Percentiles rank a stretch among this genome's conserved stretches.
Conservation (phyloP, 2,888 invertebrate species). For the Philaethria dido region DNA sequence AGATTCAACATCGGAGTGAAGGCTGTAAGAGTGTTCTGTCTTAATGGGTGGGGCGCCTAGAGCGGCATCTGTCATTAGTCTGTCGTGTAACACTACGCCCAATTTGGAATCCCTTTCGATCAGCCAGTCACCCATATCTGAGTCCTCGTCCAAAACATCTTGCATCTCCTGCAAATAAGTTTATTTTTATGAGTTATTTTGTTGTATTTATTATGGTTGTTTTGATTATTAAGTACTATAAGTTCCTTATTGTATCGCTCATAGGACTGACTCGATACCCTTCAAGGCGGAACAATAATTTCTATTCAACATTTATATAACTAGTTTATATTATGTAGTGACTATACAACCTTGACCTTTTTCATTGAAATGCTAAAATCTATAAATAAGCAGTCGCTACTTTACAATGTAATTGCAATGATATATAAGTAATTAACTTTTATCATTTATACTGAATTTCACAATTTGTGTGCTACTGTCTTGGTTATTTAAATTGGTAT, state of each 20-base stretch:
- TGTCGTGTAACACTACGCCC: slow-evolving; percentile 92
- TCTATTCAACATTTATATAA: slow-evolving; percentile 5
- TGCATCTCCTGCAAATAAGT: slow-evolving; percentile 82
- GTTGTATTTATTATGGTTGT: not conserved
- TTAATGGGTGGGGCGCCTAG: slow-evolving; percentile 93
- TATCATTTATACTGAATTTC: not conserved
- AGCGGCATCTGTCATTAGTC: slow-evolving; percentile 94
- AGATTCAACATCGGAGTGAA: slow-evolving; percentile 88
- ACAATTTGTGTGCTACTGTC: not conserved
- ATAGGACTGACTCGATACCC: not conserved
- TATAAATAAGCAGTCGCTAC: not conserved
- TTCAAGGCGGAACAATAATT: slow-evolving; percentile 4
- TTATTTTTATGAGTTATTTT: too few relatives aligned
- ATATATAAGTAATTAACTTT: not conserved
- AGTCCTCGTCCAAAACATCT: slow-evolving; percentile 87
- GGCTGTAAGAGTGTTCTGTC: slow-evolving; percentile 96
- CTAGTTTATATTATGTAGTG: not conserved
- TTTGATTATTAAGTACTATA: not conserved
- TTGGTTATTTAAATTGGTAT: not conserved
- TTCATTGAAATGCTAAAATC: not conserved
- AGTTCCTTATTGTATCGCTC: not conserved
- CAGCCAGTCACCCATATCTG: slow-evolving; percentile 88
- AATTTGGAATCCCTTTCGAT: slow-evolving; percentile 87
- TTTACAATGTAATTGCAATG: too few relatives aligned
- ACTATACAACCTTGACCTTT: not conserved